phyloP scores from a whole-genome alignment of 1,140 invertebrate species.

The Daktulosphaira vitifoliae region DNA sequence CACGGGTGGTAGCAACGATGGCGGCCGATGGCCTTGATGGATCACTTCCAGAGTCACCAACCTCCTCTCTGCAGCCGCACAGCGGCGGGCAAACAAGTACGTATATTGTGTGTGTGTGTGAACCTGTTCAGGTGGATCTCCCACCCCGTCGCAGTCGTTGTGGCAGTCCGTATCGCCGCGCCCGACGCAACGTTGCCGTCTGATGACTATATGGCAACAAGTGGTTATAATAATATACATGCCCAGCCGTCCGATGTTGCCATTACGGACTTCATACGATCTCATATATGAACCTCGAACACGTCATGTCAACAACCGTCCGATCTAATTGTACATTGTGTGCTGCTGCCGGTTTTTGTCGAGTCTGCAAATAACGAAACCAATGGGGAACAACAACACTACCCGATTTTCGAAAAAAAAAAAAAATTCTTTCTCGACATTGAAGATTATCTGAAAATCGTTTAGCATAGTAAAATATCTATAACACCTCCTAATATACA shows the following conservation, averaged over 20 bases:
- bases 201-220: neutral
- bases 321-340: neutral
- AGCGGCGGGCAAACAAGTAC: neutral
- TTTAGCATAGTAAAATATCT: no score
- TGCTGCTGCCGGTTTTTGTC: no score
- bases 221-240: no score
- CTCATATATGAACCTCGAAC: neutral
- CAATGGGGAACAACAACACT: no score
- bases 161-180: neutral
- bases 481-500: no score
- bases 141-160: neutral
- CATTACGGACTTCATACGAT: conserved; percentile 4
- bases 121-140: conserved; percentile 30
- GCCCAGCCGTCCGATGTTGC: conserved; percentile 8
- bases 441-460: neutral
- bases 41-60: conserved; percentile 29
- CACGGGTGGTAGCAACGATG: conserved; percentile 2
- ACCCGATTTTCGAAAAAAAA: neutral
- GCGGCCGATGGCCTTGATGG: conserved; percentile 28
- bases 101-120: neutral
- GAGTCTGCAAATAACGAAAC: no score
- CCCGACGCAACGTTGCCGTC: conserved; percentile 19
- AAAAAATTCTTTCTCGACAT: no score
- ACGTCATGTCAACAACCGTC: conserved; percentile 28
- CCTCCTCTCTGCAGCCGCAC: conserved; percentile 1